phyloP scores from a whole-genome alignment of 2,113 vertebrate species.

The Apodemus speciosus region DNA sequence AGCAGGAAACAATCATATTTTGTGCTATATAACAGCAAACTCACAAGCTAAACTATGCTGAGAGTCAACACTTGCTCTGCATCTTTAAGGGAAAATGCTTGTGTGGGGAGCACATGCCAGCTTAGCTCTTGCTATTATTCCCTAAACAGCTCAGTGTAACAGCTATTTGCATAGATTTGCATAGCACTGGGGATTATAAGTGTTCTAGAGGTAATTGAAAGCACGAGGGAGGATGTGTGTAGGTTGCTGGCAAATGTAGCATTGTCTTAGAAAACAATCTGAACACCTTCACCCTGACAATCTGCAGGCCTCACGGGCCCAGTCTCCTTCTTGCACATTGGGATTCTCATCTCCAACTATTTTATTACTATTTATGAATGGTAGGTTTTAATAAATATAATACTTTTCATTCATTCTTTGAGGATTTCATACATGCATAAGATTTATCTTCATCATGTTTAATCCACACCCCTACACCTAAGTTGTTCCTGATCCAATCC shows the following conservation, averaged over 20 bases:
- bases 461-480: too few species aligned
- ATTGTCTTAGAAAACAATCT: background rate
- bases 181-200: background rate
- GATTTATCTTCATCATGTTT: background rate
- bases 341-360: background rate
- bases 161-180: conserved; percentile 8
- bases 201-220: background rate
- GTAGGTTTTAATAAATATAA: background rate
- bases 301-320: background rate
- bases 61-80: background rate
- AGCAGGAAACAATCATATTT: background rate
- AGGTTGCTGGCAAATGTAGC: background rate
- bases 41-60: background rate
- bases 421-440: too few species aligned
- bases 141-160: background rate
- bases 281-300: background rate
- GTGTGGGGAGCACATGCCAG: background rate
- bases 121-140: background rate
- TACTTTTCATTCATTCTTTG: too few species aligned
- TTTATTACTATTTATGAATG: background rate
- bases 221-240: background rate
- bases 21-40: background rate
- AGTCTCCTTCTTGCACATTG: background rate
- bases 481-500: background rate
- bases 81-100: background rate